Conservation (phyloP, 64 coral and sea anemone genomes). For the Dendronephthya gigantea region DNA sequence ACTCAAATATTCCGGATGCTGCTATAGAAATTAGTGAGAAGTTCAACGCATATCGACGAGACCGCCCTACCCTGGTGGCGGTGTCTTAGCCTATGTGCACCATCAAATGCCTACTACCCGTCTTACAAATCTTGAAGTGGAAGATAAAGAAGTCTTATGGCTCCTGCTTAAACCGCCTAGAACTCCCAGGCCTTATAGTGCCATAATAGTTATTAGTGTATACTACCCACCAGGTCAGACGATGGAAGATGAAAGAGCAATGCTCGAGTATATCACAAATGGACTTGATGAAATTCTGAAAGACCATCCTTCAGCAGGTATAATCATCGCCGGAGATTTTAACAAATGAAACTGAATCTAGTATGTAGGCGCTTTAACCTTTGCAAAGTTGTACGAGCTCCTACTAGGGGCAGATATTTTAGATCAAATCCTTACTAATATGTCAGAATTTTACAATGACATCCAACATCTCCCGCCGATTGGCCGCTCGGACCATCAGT, state of each 20-base stretch:
- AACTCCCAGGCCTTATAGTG: not conserved
- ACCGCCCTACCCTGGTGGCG: not conserved
- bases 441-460: constrained; percentile 17
- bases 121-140: not conserved
- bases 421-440: constrained; percentile 33
- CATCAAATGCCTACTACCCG: too few species aligned
- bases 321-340: not conserved
- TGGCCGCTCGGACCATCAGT: not conserved
- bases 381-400: not conserved
- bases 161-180: not conserved
- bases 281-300: not conserved
- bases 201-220: not conserved
- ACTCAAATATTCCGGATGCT: not conserved
- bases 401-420: constrained; percentile 13
- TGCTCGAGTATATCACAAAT: not conserved
- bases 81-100: not conserved
- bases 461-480: constrained; percentile 15
- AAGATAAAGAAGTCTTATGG: not conserved
- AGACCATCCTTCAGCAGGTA: not conserved
- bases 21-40: not conserved
- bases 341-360: not conserved
- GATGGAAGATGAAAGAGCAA: not conserved
- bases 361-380: not conserved
- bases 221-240: not conserved
- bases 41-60: not conserved